Evolutionary conservation across 2,888 invertebrate species (phyloP).

Genomic region (Belgica antarctica): DNA sequence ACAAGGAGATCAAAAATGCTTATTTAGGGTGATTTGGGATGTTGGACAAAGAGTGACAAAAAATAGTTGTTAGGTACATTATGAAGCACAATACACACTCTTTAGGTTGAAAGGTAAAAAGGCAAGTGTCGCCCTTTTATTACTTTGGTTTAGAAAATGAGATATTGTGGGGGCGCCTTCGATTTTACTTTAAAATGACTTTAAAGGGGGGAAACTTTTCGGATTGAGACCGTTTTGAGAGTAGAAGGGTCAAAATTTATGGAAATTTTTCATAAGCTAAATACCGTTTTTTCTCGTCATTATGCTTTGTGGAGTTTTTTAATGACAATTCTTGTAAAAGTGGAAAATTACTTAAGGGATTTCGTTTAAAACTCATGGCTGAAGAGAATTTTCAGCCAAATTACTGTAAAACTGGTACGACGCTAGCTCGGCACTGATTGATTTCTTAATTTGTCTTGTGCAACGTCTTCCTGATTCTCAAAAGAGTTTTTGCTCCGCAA

Average conservation of each 20-base stretch:
- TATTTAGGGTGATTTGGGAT: constrained; percentile 28
- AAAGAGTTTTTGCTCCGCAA: too few species aligned
- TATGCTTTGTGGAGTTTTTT: constrained; percentile 19
- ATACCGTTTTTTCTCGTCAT: constrained; percentile 38
- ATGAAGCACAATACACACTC: constrained; percentile 31
- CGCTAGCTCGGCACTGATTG: background rate
- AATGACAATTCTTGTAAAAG: constrained; percentile 33
- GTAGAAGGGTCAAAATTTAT: constrained; percentile 33
- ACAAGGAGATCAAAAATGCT: constrained; percentile 28
- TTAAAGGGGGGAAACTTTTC: background rate
- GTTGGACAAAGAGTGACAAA: background rate
- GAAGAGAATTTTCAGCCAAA: constrained; percentile 21
- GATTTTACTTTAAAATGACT: background rate
- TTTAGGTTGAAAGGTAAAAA: constrained; percentile 23
- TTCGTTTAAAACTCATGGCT: constrained; percentile 33
- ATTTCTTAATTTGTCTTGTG: background rate
- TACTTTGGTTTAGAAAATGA: constrained; percentile 23
- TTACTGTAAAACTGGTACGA: background rate
- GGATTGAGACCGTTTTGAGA: background rate
- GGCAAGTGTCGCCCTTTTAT: constrained; percentile 40
- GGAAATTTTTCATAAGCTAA: constrained; percentile 39
- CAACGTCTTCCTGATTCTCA: too few species aligned
- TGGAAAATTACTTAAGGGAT: constrained; percentile 37
- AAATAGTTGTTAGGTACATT: constrained; percentile 27
- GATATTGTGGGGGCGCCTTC: too few species aligned